Evolutionary conservation across 1,140 invertebrate genomes (phyloP), one percentile per base, ranked within the genome.

Genomic region (Anoplolepis gracilipes): DNA sequence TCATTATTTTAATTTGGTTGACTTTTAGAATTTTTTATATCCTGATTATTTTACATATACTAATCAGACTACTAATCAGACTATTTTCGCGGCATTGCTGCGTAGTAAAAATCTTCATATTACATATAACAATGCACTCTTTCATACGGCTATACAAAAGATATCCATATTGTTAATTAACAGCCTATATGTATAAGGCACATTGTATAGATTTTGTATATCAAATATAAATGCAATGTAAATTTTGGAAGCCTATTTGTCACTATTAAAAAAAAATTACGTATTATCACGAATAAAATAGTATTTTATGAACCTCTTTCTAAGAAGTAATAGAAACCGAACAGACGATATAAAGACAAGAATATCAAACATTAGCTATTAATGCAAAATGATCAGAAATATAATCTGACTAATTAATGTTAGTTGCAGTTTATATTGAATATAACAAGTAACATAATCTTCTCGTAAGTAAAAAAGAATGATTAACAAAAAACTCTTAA

Each of bases 161-260:
- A 42, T 64, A 16, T 46, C 19, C 4, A 28, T 53, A 73, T 42
- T 25, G n/a, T 69, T 73, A 86, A 77, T 87, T 85, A 85, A 59
- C 86, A 85, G 65, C 65, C 81, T 88, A 85, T 73, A 85, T 73
- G 69, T 72, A 86, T 92, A 92, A 92, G 91, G 91, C 91, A 92
- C 91, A 87, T 92, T 82, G 36, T 81, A 78, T 85, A 85, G 49
- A 84, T 89, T 49, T 33, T 64, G 76, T 55, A 67, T n/a, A n/a
- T n/a, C n/a, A 11, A 91, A 90, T 85, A 77, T 65, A 90, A 88
- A 57, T 33, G 69, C 46, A 6, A 33, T 3, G n/a, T 11, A 81
- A 82, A 13, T 73, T 70, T 81, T 30, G 19, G 67, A 49, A 49
- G 22, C 16, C 33, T 79, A 69, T 6, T 16, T 79, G 57, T 72